Evolutionary conservation across 2,797 vertebrate genomes (phyloP).

Genomic region (Myripristis jacobus): DNA sequence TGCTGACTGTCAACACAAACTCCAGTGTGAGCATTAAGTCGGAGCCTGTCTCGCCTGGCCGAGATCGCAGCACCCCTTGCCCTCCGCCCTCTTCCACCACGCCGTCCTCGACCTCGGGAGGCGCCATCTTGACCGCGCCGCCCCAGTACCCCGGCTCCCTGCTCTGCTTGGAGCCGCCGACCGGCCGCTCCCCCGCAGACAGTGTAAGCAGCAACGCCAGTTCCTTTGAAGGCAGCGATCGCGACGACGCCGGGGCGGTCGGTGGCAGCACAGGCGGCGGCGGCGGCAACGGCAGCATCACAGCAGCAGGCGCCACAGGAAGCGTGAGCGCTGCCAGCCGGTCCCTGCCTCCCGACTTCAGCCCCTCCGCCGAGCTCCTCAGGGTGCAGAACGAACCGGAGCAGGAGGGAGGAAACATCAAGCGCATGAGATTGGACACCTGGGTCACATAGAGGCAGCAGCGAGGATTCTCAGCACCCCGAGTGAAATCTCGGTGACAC

Average conservation of each 20-base stretch:
- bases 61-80: slow-evolving; percentile 91
- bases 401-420: slow-evolving; percentile 90
- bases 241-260: slow-evolving; percentile 84
- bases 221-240: slow-evolving; percentile 93
- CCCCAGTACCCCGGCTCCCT: slow-evolving; percentile 85
- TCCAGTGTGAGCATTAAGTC: slow-evolving; percentile 95
- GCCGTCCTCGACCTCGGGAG: slow-evolving; percentile 63
- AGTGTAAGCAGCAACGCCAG: slow-evolving; percentile 95
- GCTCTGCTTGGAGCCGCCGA: slow-evolving; percentile 84
- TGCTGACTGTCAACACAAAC: slow-evolving; percentile 95
- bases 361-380: slow-evolving; percentile 78
- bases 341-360: slow-evolving; percentile 82
- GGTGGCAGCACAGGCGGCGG: slow-evolving; percentile 78
- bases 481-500: slow-evolving; percentile 61
- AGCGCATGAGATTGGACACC: slow-evolving; percentile 94
- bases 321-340: slow-evolving; percentile 61
- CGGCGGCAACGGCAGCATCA: too few relatives aligned
- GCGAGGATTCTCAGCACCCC: slow-evolving; percentile 7
- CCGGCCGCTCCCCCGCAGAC: slow-evolving; percentile 90
- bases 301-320: slow-evolving; percentile 59
- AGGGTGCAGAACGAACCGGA: slow-evolving; percentile 78
- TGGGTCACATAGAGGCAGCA: slow-evolving; percentile 91
- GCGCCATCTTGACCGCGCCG: slow-evolving; percentile 68
- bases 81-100: slow-evolving; percentile 72
- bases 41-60: slow-evolving; percentile 93